A percentile compares a stretch with the other conserved stretches of the same genome.
Evolutionary conservation across 1,140 invertebrate species (phyloP).

Genomic region (Drosophila trapezifrons): DNA sequence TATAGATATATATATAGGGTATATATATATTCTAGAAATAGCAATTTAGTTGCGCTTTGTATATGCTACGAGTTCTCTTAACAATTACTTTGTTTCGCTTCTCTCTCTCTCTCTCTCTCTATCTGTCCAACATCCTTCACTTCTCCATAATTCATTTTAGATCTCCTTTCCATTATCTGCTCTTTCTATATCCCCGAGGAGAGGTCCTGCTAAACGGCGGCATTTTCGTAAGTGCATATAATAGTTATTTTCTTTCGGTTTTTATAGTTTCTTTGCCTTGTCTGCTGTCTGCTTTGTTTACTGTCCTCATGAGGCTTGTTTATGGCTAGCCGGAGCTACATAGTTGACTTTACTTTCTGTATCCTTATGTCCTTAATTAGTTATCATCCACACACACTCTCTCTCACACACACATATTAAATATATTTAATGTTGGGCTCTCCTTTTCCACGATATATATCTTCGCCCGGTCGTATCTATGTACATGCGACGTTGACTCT

Average conservation of each 20-base stretch:
- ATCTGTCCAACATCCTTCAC: not conserved
- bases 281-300: constrained; percentile 13
- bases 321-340: constrained; percentile 47
- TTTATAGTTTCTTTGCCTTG: constrained; percentile 18
- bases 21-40: constrained; percentile 30
- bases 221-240: constrained; percentile 54
- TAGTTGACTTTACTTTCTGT: constrained; percentile 22
- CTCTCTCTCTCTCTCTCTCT: constrained; percentile 15
- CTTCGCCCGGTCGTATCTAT: not conserved
- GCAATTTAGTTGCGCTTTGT: constrained; percentile 40
- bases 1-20: constrained; percentile 5
- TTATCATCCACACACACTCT: constrained; percentile 13
- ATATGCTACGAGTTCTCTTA: constrained; percentile 48
- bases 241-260: constrained; percentile 7
- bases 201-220: constrained; percentile 55
- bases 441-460: not conserved
- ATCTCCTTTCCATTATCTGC: not conserved
- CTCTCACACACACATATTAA: not conserved
- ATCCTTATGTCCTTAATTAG: constrained; percentile 6
- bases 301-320: constrained; percentile 40
- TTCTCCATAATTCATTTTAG: not conserved
- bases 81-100: constrained; percentile 31
- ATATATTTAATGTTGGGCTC: not conserved
- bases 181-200: not conserved
- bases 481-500: constrained; percentile 25